Evolutionary conservation across 92 coral and sea anemone species (phyloP), one percentile per base, ranked within the genome.

Genomic region (Porites lobata): DNA sequence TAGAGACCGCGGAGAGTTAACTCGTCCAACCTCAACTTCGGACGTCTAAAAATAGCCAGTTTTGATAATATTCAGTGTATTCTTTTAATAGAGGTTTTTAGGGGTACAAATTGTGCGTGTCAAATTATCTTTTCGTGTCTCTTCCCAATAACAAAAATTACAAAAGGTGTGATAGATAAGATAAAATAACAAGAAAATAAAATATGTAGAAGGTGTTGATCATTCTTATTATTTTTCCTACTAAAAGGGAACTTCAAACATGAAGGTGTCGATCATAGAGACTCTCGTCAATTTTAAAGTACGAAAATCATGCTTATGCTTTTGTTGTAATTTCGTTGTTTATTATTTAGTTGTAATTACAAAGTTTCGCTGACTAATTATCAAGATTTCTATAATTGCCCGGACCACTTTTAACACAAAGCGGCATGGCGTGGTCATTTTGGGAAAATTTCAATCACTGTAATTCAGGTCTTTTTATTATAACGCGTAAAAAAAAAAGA

Each of bases 181-280:
- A 10, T 56, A 43, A 7, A 21, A 15, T 62, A 10, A 18, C 4
- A 56, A 56, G 61, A 56, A 56, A 8, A 12, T 14, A 56, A 56
- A 56, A 10, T 14, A 56, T 9, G 15, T 38, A 38, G 47, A 38
- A 38, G 47, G 47, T 38, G 6, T 38, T 38, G 47, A 38, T 38
- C 47, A 38, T 56, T 9, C 7, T 10, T 56, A 11, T 56, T 56
- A 29, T 56, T 9, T 10, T 75, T 22, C 26, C 19, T 11, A 2
- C 24, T 56, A 38, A 12, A 54, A 75, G 26, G 50, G 2, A 14
- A 75, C 63, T 75, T 56, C 19, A 56, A 56, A 56, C 13, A 56
- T 10, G 38, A 75, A 75, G 79, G 79, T 75, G 79, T 51, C 57
- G 22, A 52, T 43, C 79, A 12, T 21, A 75, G 79, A 75, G 65